Evolutionary conservation across 2,888 invertebrate species (phyloP).

Genomic region (Rhabditophanes sp.): DNA sequence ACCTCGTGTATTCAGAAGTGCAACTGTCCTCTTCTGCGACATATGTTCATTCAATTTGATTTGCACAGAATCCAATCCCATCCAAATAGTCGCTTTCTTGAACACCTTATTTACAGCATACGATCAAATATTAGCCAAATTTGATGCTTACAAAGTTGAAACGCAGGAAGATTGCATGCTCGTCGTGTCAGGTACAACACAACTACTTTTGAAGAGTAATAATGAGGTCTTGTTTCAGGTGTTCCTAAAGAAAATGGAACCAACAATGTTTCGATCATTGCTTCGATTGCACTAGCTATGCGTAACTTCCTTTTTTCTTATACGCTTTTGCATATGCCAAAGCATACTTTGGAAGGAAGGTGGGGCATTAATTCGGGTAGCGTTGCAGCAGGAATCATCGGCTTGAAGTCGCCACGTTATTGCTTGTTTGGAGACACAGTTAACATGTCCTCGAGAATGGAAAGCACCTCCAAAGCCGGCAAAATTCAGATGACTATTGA

Average conservation of each 20-base stretch:
- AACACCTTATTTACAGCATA: constrained; percentile 10
- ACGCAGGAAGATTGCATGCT: too few relatives aligned
- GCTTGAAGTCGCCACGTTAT: constrained; percentile 9
- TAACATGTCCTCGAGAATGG: constrained; percentile 6
- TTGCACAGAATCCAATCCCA: constrained; percentile 8
- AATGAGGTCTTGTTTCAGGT: too few relatives aligned
- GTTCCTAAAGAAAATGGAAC: constrained; percentile 8
- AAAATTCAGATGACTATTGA: constrained; percentile 6
- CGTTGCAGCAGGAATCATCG: constrained; percentile 8
- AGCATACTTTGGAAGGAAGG: constrained; percentile 7
- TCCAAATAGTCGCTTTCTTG: constrained; percentile 9
- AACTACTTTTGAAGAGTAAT: too few relatives aligned
- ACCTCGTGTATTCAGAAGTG: constrained; percentile 5
- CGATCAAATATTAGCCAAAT: constrained; percentile 7
- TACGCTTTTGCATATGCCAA: constrained; percentile 10
- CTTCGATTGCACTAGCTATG: constrained; percentile 8
- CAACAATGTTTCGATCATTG: constrained; percentile 6
- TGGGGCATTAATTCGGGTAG: constrained; percentile 7
- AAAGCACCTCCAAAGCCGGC: constrained; percentile 3
- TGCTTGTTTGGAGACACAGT: constrained; percentile 8
- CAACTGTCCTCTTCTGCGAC: constrained; percentile 8
- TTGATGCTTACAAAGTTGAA: constrained; percentile 11
- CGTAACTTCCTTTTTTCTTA: constrained; percentile 3
- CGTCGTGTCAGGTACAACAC: too few relatives aligned
- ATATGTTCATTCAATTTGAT: constrained; percentile 8